Base-by-base conservation (phyloP, 2,888 invertebrate species). In the Yponomeuta plumbellus region DNA sequence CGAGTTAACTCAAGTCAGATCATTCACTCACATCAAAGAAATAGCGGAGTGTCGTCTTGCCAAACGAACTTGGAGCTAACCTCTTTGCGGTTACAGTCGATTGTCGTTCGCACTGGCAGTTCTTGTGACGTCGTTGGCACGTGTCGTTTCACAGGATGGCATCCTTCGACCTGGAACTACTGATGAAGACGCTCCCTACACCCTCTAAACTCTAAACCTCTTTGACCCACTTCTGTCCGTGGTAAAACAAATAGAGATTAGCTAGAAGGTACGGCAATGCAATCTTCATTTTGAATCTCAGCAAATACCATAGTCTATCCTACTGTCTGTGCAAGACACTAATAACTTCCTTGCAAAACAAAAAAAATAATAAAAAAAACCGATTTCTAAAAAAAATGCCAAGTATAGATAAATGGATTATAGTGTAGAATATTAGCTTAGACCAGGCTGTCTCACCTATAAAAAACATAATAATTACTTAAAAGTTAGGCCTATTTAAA, bases 1-100 rank as follows among this genome's bases (percentile, higher is more conserved):
- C 44, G 44, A 52, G 44, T 52, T 52, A 52, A 52, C 44, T 52
- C 44, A 52, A 52, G 44, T 52, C 13, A 52, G 44, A 52, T 52
- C 44, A 52, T 52, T 52, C 44, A 52, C 44, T 52, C 44, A 52
- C 44, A 52, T 52, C 44, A 52, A 52, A 52, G 44, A 52, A 52
- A 52, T 52, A 52, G 17, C 44, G 8, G 11, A 44, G 44, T 17
- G 44, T 13, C 44, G 44, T 13, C 17, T 52, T 52, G 44, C 44
- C 17, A 52, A 3, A 5, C 44, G 17, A 52, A 52, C 17, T 52
- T 52, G 17, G 0, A 52, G 13, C 44, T 52, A 52, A 52, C 44
- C 13, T 52, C 44, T 52, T 52, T 52, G 44, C 13, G 44, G 44
- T 52, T 52, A 52, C 13, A 17, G 44, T 52, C 0, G 44, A 17